Evolutionary conservation across 2,797 vertebrate species (phyloP).

Genomic region (Scleropages formosus): DNA sequence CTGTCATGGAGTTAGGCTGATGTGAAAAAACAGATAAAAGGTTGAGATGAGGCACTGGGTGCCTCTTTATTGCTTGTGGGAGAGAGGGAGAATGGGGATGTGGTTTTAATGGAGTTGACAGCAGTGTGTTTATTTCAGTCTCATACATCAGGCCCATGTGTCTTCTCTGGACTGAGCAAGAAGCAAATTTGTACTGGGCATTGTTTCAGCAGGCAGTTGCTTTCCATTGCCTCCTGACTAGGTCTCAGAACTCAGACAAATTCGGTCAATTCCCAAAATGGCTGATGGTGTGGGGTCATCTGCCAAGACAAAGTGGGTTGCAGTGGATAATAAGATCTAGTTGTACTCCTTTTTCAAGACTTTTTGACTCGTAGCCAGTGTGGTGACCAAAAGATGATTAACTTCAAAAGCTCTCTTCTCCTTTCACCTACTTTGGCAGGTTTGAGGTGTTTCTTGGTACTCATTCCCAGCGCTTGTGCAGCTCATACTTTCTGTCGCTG

Average conservation of each 20-base stretch:
- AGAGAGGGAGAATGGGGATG: neutral
- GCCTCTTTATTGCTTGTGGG: neutral
- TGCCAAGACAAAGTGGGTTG: neutral
- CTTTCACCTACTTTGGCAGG: neutral
- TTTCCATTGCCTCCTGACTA: neutral
- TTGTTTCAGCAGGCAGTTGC: neutral
- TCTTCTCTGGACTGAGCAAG: neutral
- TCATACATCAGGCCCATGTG: neutral
- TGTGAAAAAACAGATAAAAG: constrained; percentile 20
- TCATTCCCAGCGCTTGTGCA: neutral
- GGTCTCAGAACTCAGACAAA: neutral
- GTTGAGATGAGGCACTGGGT: neutral
- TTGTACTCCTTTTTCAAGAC: neutral
- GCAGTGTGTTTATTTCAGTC: neutral
- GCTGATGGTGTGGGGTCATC: neutral
- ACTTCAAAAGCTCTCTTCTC: neutral
- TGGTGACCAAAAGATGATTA: neutral
- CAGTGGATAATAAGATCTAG: neutral
- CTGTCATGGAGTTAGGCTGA: constrained; percentile 15
- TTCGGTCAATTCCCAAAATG: neutral
- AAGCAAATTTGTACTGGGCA: neutral
- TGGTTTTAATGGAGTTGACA: constrained; percentile 28
- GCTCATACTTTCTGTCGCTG: neutral
- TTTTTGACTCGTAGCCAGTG: neutral
- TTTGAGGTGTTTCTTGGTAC: neutral